Percentiles rank a stretch among this genome's conserved stretches.
Conservation (phyloP, 2,113 vertebrate species). For the Archocentrus centrarchus region DNA sequence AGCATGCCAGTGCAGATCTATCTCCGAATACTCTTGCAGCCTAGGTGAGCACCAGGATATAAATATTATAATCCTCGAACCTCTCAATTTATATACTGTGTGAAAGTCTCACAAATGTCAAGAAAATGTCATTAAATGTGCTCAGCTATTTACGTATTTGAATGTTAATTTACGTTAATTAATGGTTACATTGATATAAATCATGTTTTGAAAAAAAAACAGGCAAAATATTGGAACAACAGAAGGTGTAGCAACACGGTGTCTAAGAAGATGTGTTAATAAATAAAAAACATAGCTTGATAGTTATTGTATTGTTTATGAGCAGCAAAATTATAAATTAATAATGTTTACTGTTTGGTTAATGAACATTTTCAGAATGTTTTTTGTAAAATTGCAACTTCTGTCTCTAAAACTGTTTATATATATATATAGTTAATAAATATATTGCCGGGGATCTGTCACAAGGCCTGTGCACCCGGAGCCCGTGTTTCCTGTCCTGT, state of each 20-base stretch:
- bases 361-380: not conserved
- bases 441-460: not conserved
- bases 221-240: not conserved
- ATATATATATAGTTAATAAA: slow-evolving; percentile 3
- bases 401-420: not conserved
- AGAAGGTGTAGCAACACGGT: not conserved
- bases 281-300: not conserved
- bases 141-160: not conserved
- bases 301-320: not conserved
- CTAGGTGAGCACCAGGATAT: no score
- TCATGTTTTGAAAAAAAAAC: not conserved
- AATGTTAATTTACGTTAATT: slow-evolving; percentile 21
- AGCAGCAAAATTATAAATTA: no score
- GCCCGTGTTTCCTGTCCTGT: not conserved
- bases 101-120: not conserved
- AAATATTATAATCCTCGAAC: not conserved
- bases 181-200: slow-evolving; percentile 4
- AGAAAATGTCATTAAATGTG: slow-evolving; percentile 4
- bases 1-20: not conserved
- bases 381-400: not conserved
- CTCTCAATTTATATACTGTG: not conserved
- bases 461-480: not conserved
- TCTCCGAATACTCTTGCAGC: not conserved
- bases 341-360: not conserved
- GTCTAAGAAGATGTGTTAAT: not conserved